A percentile compares a stretch with the other conserved stretches of the same genome.
phyloP scores from a whole-genome alignment of 2,888 invertebrate species.

The Plemyria rubiginata region DNA sequence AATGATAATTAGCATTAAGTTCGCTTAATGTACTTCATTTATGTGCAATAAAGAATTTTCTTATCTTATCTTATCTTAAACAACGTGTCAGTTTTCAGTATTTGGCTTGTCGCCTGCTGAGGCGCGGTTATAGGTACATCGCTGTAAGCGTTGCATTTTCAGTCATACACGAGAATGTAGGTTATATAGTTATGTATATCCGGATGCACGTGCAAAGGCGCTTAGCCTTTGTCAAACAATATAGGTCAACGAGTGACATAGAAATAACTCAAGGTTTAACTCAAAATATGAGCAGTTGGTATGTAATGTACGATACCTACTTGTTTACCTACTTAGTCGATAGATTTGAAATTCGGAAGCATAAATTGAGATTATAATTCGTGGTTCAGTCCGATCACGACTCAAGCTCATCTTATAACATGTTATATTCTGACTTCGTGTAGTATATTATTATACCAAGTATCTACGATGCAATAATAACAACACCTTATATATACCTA shows the following conservation, averaged over 20 bases:
- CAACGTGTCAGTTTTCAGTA: background rate
- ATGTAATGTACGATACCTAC: background rate
- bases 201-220: constrained; percentile 5
- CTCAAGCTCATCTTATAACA: too few species aligned
- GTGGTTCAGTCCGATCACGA: too few species aligned
- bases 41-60: too few species aligned
- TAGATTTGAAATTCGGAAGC: too few species aligned
- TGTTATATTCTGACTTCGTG: background rate
- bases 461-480: constrained; percentile 25
- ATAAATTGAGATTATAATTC: too few species aligned
- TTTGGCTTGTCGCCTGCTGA: background rate
- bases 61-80: too few species aligned
- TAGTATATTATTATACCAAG: constrained; percentile 14
- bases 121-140: background rate
- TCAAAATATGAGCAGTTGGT: constrained; percentile 8
- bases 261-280: constrained; percentile 19
- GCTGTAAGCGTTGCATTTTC: background rate
- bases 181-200: background rate
- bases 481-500: constrained; percentile 1
- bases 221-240: constrained; percentile 18
- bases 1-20: too few species aligned
- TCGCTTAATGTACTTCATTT: too few species aligned
- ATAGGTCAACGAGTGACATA: constrained; percentile 27
- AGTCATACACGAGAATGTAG: background rate
- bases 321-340: background rate